Base-by-base conservation (phyloP, 2,113 vertebrate genomes). In the Bubo scandiacus region DNA sequence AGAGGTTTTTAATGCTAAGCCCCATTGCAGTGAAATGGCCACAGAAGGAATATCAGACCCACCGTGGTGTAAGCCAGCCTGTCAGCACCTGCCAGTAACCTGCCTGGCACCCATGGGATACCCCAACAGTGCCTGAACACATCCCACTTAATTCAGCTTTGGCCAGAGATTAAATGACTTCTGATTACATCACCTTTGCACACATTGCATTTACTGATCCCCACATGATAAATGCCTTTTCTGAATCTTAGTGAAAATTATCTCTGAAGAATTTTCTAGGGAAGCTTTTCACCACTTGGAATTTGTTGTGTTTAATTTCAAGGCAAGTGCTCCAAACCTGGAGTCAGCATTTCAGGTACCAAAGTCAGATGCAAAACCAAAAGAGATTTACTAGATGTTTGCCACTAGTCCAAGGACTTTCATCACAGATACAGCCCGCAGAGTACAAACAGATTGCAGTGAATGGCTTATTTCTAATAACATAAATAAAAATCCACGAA, bases 401-500 rank as follows among this genome's bases (percentile, higher is more conserved):
- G 86, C 88, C 43, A 15, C 38, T 4, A 4, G 47, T 30, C 57
- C 92, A 77, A 92, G 67, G 88, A 58, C 47, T 74, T 75, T 25
- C 55, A 85, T 74, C 75, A 66, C n/a, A 19, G 85, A 20, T 16
- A 19, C 0, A 22, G 71, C 77, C 45, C 2, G 1, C 27, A 15
- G 71, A 86, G 47, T 16, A 68, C 83, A 86, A 71, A 72, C 55
- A 68, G 25, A 43, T 4, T 80, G 89, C 75, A 26, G 40, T 15
- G 43, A 77, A 63, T 40, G 68, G 67, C 67, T 70, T 29, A 26
- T 65, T 94, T 91, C 61, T 67, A 92, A 67, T 59, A 78, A 27
- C 88, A 82, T 82, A 66, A 95, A 92, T 77, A 92, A 94, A 90
- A 88, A 49, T 23, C 89, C 59, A n/a, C 1, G 4, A 80, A 47